phyloP scores from a whole-genome alignment of 2,888 invertebrate species.

The Neoaliturus tenellus region DNA sequence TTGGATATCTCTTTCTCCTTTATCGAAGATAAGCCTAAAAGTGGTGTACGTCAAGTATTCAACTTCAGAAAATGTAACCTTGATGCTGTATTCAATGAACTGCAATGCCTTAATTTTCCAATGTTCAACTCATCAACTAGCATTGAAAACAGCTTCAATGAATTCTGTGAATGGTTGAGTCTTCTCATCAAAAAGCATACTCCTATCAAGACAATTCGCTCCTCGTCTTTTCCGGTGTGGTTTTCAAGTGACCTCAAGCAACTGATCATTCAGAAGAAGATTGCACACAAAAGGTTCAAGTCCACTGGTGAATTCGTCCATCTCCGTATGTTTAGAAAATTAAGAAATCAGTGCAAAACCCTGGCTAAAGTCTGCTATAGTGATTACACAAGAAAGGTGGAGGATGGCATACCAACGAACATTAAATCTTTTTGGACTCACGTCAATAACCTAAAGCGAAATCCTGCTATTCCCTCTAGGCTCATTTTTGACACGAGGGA shows the following conservation, averaged over 20 bases:
- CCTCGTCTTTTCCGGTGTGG: neutral
- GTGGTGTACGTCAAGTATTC: neutral
- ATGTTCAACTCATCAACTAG: too few relatives aligned
- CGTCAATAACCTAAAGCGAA: neutral
- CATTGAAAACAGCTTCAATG: neutral
- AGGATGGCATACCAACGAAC: neutral
- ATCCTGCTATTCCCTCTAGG: neutral
- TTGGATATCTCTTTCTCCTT: neutral
- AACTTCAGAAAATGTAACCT: neutral
- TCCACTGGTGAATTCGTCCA: neutral
- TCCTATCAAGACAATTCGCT: neutral
- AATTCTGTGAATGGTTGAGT: neutral
- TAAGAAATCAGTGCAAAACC: neutral
- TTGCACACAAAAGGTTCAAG: neutral
- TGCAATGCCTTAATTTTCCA: neutral
- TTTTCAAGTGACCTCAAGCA: neutral
- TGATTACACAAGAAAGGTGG: neutral
- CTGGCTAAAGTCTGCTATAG: neutral
- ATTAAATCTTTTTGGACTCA: neutral
- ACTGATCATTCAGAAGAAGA: neutral
- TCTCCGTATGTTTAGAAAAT: neutral
- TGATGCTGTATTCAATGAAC: neutral
- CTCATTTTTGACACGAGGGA: neutral
- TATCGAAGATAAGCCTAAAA: neutral
- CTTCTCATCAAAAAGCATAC: neutral